phyloP scores from a whole-genome alignment of 2,797 vertebrate genomes.

The Lycodopsis pacificus region DNA sequence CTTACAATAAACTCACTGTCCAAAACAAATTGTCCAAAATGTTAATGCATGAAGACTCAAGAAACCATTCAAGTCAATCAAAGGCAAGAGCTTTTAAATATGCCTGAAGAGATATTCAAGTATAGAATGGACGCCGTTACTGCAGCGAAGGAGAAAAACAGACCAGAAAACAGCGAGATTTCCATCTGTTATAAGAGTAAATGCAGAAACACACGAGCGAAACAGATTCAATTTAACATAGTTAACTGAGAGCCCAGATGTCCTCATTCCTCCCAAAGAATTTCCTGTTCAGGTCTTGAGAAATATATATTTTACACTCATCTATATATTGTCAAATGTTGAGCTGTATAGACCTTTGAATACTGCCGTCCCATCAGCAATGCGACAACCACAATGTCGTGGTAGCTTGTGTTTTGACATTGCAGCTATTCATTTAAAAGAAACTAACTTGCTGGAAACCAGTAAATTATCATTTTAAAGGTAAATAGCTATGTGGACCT shows the following conservation, averaged over 20 bases:
- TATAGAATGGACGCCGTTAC: background rate
- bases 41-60: slow-evolving; percentile 10
- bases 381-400: background rate
- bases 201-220: slow-evolving; percentile 32
- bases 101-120: slow-evolving; percentile 15
- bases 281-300: slow-evolving; percentile 22
- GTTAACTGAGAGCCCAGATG: slow-evolving; percentile 36
- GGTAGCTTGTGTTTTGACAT: background rate
- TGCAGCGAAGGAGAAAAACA: slow-evolving; percentile 48
- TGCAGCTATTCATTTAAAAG: background rate
- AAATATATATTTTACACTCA: slow-evolving; percentile 23
- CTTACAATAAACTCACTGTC: background rate
- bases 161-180: slow-evolving; percentile 31
- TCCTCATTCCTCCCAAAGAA: slow-evolving; percentile 16
- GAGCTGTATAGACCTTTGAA: background rate
- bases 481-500: background rate
- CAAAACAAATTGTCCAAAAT: slow-evolving; percentile 4
- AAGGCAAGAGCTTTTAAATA: slow-evolving; percentile 13
- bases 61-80: background rate
- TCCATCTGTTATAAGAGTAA: slow-evolving; percentile 50
- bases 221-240: slow-evolving; percentile 41
- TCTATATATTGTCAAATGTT: slow-evolving; percentile 2
- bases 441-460: background rate
- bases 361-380: background rate
- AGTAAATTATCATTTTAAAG: background rate